Conservation (phyloP, 1,140 invertebrate species). For the Megathymus violae region DNA sequence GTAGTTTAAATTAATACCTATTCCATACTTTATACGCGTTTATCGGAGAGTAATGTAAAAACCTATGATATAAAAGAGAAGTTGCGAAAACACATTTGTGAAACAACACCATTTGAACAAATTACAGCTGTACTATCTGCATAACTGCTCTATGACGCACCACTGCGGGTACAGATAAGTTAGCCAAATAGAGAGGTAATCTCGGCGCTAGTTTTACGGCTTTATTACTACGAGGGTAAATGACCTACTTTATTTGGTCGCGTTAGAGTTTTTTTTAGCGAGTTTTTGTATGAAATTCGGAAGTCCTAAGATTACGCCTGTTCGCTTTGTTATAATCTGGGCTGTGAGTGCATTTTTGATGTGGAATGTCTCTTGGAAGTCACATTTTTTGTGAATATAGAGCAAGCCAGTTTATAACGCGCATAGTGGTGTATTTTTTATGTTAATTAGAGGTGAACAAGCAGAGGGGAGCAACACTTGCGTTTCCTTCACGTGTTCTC, state of each 20-base stretch:
- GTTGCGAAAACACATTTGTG: slow-evolving; percentile 1
- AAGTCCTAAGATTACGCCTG: slow-evolving; percentile 22
- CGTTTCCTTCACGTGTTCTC: no score
- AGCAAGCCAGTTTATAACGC: no score
- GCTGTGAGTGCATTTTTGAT: slow-evolving; percentile 8
- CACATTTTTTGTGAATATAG: no score
- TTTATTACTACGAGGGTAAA: slow-evolving; percentile 61
- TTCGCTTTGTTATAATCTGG: slow-evolving; percentile 16
- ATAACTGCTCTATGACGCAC: slow-evolving; percentile 34
- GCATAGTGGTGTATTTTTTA: no score
- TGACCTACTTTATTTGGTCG: slow-evolving; percentile 63
- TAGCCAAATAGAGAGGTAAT: slow-evolving; percentile 73
- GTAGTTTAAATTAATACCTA: no score
- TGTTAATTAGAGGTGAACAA: no score
- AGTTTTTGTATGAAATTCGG: slow-evolving; percentile 24
- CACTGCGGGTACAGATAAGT: slow-evolving; percentile 62
- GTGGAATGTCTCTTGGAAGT: no score
- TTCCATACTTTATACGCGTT: no score
- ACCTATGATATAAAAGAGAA: background rate
- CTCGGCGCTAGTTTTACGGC: slow-evolving; percentile 60
- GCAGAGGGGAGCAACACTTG: no score
- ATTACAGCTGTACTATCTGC: slow-evolving; percentile 24
- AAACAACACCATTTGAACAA: slow-evolving; percentile 10
- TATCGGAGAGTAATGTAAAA: no score
- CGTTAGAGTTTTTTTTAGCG: slow-evolving; percentile 46